Percentiles rank a stretch among this genome's conserved stretches.
These are phyloP conservation scores for Hapalemur alaotrensis DNA, from an alignment of 2,797 vertebrate species.

Conservation along the genomic window DNA sequence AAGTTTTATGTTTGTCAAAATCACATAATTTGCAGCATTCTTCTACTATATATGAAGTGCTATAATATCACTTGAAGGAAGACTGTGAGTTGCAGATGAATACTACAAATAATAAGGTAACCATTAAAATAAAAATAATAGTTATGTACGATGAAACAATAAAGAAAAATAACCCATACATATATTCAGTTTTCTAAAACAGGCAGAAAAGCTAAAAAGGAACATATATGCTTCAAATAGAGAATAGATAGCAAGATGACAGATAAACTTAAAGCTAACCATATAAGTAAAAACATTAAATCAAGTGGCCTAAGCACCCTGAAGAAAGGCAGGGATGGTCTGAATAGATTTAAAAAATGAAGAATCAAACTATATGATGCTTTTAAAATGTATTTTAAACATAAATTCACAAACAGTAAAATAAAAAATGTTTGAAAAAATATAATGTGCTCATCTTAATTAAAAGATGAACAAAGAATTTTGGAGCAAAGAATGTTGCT, in stretches of 20 bases:
- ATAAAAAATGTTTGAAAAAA: not conserved
- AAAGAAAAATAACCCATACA: not conserved
- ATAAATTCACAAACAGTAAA: not conserved
- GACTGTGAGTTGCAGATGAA: not conserved
- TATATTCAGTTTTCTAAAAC: not conserved
- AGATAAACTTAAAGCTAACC: not conserved
- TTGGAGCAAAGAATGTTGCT: too few relatives aligned
- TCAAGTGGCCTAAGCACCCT: not conserved
- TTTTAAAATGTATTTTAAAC: not conserved
- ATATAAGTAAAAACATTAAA: not conserved
- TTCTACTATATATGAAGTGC: not conserved
- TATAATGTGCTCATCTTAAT: not conserved
- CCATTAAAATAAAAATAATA: not conserved
- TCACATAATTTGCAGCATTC: not conserved
- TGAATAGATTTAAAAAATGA: not conserved
- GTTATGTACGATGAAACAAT: not conserved
- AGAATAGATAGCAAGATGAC: not conserved
- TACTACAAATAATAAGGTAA: not conserved
- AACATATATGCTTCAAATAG: not conserved
- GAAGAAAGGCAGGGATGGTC: not conserved
- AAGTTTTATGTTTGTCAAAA: not conserved
- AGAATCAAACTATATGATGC: not conserved
- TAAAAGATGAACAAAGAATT: not conserved
- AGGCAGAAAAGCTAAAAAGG: not conserved
- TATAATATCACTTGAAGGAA: too few relatives aligned